Conservation (phyloP, 2,888 invertebrate genomes). For the Myathropa florea region DNA sequence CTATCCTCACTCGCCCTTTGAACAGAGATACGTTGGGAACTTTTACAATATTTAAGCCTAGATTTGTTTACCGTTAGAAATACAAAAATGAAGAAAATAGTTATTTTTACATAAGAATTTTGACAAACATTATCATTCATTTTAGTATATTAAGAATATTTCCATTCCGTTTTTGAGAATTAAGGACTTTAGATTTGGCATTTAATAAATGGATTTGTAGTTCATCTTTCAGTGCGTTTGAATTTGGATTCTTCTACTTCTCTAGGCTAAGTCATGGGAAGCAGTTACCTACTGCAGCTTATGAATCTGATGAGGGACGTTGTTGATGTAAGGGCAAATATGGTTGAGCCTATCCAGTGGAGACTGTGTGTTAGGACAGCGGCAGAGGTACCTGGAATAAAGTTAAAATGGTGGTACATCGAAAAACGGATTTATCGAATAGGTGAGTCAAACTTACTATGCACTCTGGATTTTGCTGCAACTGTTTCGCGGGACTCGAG, state of each 20-base stretch:
- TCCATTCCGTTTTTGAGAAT: constrained; percentile 24
- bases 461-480: constrained; percentile 84
- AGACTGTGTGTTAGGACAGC: constrained; percentile 22
- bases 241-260: neutral
- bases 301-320: constrained; percentile 53
- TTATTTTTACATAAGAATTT: constrained; percentile 53
- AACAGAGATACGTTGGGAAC: neutral
- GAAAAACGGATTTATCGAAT: neutral
- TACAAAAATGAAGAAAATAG: constrained; percentile 31
- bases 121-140: neutral
- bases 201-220: constrained; percentile 44
- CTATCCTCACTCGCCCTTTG: constrained; percentile 35
- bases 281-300: constrained; percentile 61
- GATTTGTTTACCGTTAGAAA: constrained; percentile 1
- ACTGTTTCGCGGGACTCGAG: constrained; percentile 88
- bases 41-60: constrained; percentile 51
- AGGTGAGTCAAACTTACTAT: constrained; percentile 81
- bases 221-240: constrained; percentile 57
- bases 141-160: constrained; percentile 19
- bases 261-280: neutral
- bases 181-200: constrained; percentile 69
- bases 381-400: constrained; percentile 41
- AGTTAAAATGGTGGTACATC: neutral
- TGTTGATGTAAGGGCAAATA: constrained; percentile 45
- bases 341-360: constrained; percentile 41